Conservation (phyloP, 2,113 vertebrate genomes). For the Chaetodon trifascialis region DNA sequence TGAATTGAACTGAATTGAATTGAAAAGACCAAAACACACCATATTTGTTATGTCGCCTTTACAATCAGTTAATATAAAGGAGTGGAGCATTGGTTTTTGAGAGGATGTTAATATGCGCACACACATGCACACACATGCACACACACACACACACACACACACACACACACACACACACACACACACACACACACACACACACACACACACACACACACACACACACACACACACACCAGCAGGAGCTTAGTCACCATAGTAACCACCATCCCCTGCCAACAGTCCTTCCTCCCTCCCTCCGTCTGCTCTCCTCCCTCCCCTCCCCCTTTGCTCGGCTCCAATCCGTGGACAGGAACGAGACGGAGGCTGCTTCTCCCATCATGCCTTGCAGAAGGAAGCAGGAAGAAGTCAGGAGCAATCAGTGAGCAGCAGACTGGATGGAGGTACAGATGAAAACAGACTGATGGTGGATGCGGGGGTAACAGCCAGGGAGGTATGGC, state of each 20-base stretch:
- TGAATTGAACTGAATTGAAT: no score
- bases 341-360: background rate
- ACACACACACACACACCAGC: background rate
- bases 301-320: slow-evolving; percentile 18
- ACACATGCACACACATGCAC: no score
- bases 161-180: background rate
- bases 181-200: background rate
- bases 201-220: slow-evolving; percentile 6
- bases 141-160: background rate
- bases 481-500: slow-evolving; percentile 57
- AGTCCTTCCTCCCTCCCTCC: slow-evolving; percentile 18
- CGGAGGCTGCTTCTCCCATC: slow-evolving; percentile 62
- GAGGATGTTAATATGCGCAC: background rate
- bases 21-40: no score
- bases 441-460: background rate
- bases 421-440: slow-evolving; percentile 32
- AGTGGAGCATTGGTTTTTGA: background rate
- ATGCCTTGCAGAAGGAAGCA: slow-evolving; percentile 77
- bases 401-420: slow-evolving; percentile 57
- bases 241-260: slow-evolving; percentile 54
- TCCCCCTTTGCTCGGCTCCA: slow-evolving; percentile 20
- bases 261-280: slow-evolving; percentile 40
- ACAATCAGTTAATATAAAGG: background rate
- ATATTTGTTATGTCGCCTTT: no score
- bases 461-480: slow-evolving; percentile 51